Base-by-base conservation (phyloP, 37 sponge, comb jelly and placozoan species). In the Mnemiopsis leidyi region DNA sequence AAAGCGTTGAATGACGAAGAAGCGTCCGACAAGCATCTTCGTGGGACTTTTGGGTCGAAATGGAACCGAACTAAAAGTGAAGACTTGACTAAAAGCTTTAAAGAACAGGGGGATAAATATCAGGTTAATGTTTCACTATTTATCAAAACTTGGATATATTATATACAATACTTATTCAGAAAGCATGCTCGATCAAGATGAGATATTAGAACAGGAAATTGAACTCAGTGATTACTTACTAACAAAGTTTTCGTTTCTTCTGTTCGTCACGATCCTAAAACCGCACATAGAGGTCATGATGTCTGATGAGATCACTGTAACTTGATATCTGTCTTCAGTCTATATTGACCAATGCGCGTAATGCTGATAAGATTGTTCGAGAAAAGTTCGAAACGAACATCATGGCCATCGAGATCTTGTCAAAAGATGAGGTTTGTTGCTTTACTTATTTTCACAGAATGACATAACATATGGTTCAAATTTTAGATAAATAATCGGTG, bases 1-100 rank as follows among this genome's bases (percentile, higher is more conserved):
- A 93, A 96, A 18, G 82, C 93, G 75, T 69, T 98, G 94, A 95
- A 96, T 69, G 97, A 96, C 48, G 98, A 98, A 93, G 98, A 98
- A 93, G 92, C 95, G 34, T 96, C 95, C 2, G 98, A 98, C 68
- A 95, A 92, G 23, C 77, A 92, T 23, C 39, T 96, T 92, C 94
- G 93, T 35, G 95, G 93, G 0, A 76, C 95, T 21, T 98, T 97
- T 82, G 94, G 93, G 76, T 96, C 95, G 16, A 95, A 96, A 40
- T 98, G 98, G 98, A 94, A 71, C 30, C 92, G 98, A 83, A 95
- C 94, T 23, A 69, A 95, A 25, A 97, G 97, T 0, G 92, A 40
- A 69, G 76, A 96, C 33, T 94, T 98, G 30, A 95, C 95, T n/a
- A 94, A 95, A 36, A 76, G 68, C 32, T 92, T 97, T 30, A 69